A percentile compares a stretch with the other conserved stretches of the same genome.
Conservation (phyloP, 2,888 invertebrate species). For the Imbricaverruca yamaguchii region DNA sequence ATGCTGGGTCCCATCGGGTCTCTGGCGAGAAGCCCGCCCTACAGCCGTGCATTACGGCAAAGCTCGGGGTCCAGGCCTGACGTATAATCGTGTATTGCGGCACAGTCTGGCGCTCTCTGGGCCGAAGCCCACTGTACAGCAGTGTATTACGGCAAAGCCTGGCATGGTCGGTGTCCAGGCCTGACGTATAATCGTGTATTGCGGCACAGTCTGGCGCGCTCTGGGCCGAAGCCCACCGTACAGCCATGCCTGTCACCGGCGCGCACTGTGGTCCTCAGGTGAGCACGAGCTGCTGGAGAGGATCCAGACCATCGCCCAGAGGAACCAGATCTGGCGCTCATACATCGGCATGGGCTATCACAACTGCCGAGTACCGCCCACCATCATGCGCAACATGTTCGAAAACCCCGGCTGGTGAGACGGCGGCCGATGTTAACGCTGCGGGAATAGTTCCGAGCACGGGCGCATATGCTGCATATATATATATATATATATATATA, state of each 20-base stretch:
- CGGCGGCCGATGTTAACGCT: too few species aligned
- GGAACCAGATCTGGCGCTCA: constrained; percentile 88
- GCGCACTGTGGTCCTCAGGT: constrained; percentile 49
- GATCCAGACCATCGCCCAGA: constrained; percentile 66
- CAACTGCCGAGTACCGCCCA: constrained; percentile 91
- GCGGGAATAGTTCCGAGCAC: too few species aligned
- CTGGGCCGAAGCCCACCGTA: constrained; percentile 22
- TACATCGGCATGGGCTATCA: constrained; percentile 99
- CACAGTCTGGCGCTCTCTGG: neutral
- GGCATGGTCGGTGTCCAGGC: neutral
- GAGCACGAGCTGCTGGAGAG: constrained; percentile 82
- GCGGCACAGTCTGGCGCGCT: too few species aligned
- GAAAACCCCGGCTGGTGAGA: constrained; percentile 93
- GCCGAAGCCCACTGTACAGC: constrained; percentile 22
- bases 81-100: too few species aligned
- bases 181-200: too few species aligned
- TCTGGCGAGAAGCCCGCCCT: constrained; percentile 23
- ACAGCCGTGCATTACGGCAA: too few species aligned
- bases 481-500: too few species aligned
- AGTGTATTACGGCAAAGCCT: neutral
- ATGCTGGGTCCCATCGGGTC: too few species aligned
- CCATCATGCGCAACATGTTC: constrained; percentile 91
- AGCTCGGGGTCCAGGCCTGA: neutral
- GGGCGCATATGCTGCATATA: too few species aligned
- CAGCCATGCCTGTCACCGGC: too few species aligned